Conservation (phyloP, 2,888 invertebrate genomes). For the Euzophera pinguis region DNA sequence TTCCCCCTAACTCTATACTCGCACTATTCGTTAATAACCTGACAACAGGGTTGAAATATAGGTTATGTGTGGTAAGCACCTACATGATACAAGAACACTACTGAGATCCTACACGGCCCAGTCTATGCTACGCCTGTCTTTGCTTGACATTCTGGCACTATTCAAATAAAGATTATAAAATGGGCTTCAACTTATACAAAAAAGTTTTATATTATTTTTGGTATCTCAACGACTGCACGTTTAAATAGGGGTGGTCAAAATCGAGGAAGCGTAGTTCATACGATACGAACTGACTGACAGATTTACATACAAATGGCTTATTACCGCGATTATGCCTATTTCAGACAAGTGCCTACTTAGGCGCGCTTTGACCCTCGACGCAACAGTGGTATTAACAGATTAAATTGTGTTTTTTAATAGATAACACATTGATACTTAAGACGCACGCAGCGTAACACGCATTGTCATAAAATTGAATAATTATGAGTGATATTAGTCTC, state of each 20-base stretch:
- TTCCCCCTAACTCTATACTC: too few relatives aligned
- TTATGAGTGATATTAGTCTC: background rate
- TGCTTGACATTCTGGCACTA: too few relatives aligned
- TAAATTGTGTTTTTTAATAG: slow-evolving; percentile 2
- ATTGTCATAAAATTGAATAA: slow-evolving; percentile 2
- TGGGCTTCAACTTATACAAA: background rate
- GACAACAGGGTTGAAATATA: too few relatives aligned
- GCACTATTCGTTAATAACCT: too few relatives aligned
- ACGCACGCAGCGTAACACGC: slow-evolving; percentile 1
- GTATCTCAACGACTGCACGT: slow-evolving; percentile 3
- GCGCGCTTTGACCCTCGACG: background rate
- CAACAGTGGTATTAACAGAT: slow-evolving; percentile 7
- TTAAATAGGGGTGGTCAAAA: slow-evolving; percentile 1
- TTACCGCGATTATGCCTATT: slow-evolving; percentile 7
- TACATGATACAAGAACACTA: too few relatives aligned
- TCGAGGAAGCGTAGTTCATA: slow-evolving; percentile 5
- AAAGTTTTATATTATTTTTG: background rate
- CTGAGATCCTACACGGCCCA: too few relatives aligned
- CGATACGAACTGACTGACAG: slow-evolving; percentile 6
- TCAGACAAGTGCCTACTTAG: background rate
- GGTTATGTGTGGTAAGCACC: too few relatives aligned
- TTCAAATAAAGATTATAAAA: background rate
- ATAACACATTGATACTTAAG: background rate
- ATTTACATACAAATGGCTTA: slow-evolving; percentile 14
- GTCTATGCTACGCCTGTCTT: too few relatives aligned